Conservation (phyloP, 2,113 vertebrate genomes). For the Grantiella picta region DNA sequence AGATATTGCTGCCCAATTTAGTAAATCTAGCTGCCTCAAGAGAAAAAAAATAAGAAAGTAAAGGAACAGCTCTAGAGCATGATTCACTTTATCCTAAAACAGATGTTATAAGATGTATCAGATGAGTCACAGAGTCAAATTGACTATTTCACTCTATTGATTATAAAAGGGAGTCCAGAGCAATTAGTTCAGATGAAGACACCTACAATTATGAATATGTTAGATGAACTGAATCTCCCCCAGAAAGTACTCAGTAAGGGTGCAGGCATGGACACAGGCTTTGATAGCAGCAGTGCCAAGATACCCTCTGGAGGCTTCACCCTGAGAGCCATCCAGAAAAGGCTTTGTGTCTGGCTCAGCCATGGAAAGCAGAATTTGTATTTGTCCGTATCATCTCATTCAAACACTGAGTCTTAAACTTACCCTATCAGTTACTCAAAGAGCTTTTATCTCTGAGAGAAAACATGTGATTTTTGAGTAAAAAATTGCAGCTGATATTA, state of each 20-base stretch:
- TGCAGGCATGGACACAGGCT: not conserved
- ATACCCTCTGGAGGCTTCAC: not conserved
- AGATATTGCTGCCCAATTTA: not conserved
- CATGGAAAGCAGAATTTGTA: not conserved
- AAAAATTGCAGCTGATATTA: not conserved
- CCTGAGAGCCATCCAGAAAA: not conserved
- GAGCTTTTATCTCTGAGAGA: not conserved
- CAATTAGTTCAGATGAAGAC: slow-evolving; percentile 6
- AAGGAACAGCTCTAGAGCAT: not conserved
- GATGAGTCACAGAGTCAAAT: slow-evolving; percentile 39
- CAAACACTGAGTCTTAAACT: not conserved
- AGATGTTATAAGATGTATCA: slow-evolving; percentile 31
- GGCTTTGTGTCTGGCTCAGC: not conserved
- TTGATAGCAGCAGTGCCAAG: not conserved
- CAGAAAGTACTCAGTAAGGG: not conserved
- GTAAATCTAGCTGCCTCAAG: not conserved
- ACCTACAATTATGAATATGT: not conserved
- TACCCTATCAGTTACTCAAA: not conserved
- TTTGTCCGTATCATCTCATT: not conserved
- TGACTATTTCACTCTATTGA: slow-evolving; percentile 18
- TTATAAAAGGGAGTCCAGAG: not conserved
- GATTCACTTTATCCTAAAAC: slow-evolving; percentile 23
- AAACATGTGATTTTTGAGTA: not conserved
- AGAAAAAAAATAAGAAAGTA: not conserved
- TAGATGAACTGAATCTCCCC: not conserved